Base-by-base conservation (phyloP, 2,113 vertebrate species). In the Pelmatolapia mariae region DNA sequence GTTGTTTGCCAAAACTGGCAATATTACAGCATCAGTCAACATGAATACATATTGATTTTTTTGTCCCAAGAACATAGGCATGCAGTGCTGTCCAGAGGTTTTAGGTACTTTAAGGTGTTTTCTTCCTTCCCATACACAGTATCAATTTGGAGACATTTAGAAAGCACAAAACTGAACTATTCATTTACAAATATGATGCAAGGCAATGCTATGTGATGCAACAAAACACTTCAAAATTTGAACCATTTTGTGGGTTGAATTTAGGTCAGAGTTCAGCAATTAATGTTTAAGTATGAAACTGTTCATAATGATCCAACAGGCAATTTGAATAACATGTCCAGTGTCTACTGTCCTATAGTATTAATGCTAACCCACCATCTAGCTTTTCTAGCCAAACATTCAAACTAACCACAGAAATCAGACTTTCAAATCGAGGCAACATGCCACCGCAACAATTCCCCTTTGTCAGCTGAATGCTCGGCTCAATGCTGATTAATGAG, bases 401-500 rank as follows among this genome's bases (percentile, higher is more conserved):
- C 61, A 82, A 86, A 71, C 56, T 86, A 73, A 89, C 63, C 80
- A 24, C 11, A 83, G 43, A 88, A 92, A 92, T 93, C 91, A 91
- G 80, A 81, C 76, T 81, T 89, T 91, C 57, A 90, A 85, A 90
- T 54, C 19, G 10, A 91, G 71, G 86, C 90, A 26, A 54, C 84
- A 18, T 24, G 81, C 86, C 84, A 78, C 73, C 57, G 85, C 84
- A 89, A 87, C 82, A 88, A 66, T 86, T 89, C 86, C 86, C 84
- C 52, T 91, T 87, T 90, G 92, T 92, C 85, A 87, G 86, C 85
- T 43, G 81, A 89, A 83, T 50, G 10, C 84, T 87, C 53, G 15
- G 82, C 90, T 94, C 94, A 96, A 94, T 94, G 88, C 92, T 94
- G 95, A 95, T 95, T 95, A 96, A 96, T 95, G 92, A 91, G 85